These are phyloP conservation scores for Sebastes hubbsi DNA, from an alignment of 2,797 vertebrate species.

Conservation along the genomic window DNA sequence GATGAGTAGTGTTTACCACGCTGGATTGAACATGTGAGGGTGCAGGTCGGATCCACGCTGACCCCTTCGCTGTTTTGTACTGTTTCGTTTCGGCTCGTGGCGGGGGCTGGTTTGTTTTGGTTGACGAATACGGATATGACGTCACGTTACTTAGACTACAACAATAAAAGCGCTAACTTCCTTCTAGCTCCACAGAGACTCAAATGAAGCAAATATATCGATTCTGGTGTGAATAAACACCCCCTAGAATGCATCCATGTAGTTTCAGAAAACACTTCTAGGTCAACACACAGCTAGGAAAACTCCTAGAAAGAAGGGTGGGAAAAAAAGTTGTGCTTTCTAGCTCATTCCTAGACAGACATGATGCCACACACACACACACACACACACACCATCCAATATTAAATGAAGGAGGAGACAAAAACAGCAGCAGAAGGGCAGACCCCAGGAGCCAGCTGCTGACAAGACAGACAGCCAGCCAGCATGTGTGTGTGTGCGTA, in stretches of 20 bases:
- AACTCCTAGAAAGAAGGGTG: constrained; percentile 17
- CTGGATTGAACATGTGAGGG: no score
- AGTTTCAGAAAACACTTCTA: background rate
- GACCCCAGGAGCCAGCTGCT: constrained; percentile 79
- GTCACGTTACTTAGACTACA: no score
- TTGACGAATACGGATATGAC: no score
- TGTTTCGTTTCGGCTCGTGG: rapidly evolving
- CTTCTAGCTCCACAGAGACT: no score
- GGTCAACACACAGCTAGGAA: background rate
- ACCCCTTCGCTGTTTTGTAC: no score
- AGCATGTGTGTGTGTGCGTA: constrained; percentile 12
- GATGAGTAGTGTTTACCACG: no score
- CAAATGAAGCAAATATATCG: no score
- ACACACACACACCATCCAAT: constrained; percentile 18
- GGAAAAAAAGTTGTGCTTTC: constrained; percentile 20
- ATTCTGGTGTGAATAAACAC: rapidly evolving
- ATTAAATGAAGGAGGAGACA: constrained; percentile 69
- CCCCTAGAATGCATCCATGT: no score
- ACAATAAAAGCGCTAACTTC: no score
- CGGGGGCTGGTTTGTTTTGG: no score
- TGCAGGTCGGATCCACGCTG: no score
- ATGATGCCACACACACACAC: background rate
- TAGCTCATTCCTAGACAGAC: constrained; percentile 22
- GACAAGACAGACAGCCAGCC: constrained; percentile 65
- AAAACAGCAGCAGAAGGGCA: constrained; percentile 78